Percentiles rank a stretch among this genome's conserved stretches.
Evolutionary conservation across 1,140 invertebrate species (phyloP).

Genomic region (Drosophila nasuta): DNA sequence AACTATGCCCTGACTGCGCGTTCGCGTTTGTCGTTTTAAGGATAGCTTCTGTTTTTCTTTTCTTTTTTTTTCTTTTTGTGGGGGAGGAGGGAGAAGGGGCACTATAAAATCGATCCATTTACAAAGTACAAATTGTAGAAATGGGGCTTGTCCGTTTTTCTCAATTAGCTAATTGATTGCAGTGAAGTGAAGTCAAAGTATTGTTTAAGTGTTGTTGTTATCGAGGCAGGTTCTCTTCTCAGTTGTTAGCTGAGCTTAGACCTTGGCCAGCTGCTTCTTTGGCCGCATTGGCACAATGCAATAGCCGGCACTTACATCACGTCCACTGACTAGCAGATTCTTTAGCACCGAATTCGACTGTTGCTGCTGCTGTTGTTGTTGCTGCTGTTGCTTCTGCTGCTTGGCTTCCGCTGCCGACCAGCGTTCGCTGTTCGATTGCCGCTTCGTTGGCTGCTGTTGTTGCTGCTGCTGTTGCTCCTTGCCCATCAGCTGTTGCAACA

Average conservation of each 20-base stretch:
- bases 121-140: slow-evolving; percentile 79
- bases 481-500: slow-evolving; percentile 74
- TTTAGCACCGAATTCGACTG: slow-evolving; percentile 89
- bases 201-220: slow-evolving; percentile 23
- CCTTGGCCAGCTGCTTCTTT: slow-evolving; percentile 81
- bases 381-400: slow-evolving; percentile 40
- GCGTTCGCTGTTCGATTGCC: slow-evolving; percentile 49
- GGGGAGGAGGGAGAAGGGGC: slow-evolving; percentile 8
- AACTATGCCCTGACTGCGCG: slow-evolving; percentile 42
- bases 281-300: slow-evolving; percentile 90
- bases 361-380: slow-evolving; percentile 65
- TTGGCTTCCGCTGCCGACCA: slow-evolving; percentile 49
- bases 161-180: slow-evolving; percentile 35
- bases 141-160: slow-evolving; percentile 66
- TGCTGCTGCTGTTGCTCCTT: slow-evolving; percentile 50
- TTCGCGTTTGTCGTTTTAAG: slow-evolving; percentile 11
- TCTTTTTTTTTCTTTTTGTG: background rate
- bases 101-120: slow-evolving; percentile 85
- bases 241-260: slow-evolving; percentile 61
- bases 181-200: slow-evolving; percentile 6
- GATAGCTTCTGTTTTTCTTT: slow-evolving; percentile 8
- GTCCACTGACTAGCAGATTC: slow-evolving; percentile 96
- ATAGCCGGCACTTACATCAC: slow-evolving; percentile 95
- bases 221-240: slow-evolving; percentile 20
- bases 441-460: slow-evolving; percentile 50